Evolutionary conservation across 2,888 invertebrate species (phyloP).

Genomic region (Drosophila mulleri): DNA sequence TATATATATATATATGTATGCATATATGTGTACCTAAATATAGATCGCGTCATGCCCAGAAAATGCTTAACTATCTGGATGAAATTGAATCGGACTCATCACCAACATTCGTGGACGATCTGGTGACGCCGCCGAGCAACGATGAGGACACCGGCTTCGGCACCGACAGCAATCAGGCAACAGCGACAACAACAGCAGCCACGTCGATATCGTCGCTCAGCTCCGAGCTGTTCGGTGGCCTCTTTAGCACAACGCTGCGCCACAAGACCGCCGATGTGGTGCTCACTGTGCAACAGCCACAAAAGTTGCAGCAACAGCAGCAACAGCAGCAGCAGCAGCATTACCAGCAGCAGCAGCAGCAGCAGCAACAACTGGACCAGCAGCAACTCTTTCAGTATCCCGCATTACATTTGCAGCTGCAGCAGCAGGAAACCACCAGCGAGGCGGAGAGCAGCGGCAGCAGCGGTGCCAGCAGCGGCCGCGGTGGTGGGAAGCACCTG

Average conservation of each 20-base stretch:
- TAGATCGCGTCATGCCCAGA: conserved; percentile 77
- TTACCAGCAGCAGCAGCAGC: conserved; percentile 11
- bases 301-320: conserved; percentile 35
- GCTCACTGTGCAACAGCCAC: conserved; percentile 27
- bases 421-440: conserved; percentile 33
- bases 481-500: conserved; percentile 64
- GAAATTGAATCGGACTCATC: conserved; percentile 47
- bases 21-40: conserved; percentile 48
- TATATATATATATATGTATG: conserved; percentile 34
- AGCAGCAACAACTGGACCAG: conserved; percentile 36
- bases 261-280: conserved; percentile 30
- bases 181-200: conserved; percentile 24
- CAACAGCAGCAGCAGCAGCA: conserved; percentile 14
- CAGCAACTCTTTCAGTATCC: conserved; percentile 50
- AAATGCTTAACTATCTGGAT: conserved; percentile 68
- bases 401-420: conserved; percentile 21
- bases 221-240: conserved; percentile 58
- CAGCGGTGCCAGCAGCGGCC: conserved; percentile 23
- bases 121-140: conserved; percentile 20
- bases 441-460: conserved; percentile 11
- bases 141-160: conserved; percentile 72
- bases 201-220: conserved; percentile 16
- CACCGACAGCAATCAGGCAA: conserved; percentile 53
- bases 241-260: conserved; percentile 45
- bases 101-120: conserved; percentile 40